phyloP scores from a whole-genome alignment of 2,888 invertebrate genomes.

The Ellobium chinense region DNA sequence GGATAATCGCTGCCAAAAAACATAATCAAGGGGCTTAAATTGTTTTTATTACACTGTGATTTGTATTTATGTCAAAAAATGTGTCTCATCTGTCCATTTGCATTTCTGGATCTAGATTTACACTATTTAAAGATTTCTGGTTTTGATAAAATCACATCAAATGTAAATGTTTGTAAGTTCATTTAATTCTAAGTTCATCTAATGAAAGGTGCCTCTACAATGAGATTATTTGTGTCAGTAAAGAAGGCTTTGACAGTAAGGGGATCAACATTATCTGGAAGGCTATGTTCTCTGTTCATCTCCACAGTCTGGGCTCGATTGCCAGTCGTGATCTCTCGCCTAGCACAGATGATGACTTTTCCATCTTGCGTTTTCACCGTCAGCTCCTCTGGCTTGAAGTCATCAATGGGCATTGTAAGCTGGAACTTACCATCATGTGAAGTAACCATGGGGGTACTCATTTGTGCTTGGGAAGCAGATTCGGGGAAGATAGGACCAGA shows the following conservation, averaged over 20 bases:
- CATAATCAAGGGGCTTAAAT: no score
- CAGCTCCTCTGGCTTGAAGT: constrained; percentile 77
- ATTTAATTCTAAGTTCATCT: constrained; percentile 2
- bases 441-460: constrained; percentile 53
- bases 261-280: constrained; percentile 77
- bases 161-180: no score
- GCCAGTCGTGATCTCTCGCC: constrained; percentile 72
- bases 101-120: no score
- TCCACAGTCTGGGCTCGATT: constrained; percentile 74
- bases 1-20: no score
- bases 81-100: no score
- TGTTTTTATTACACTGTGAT: no score
- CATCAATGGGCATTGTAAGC: constrained; percentile 75
- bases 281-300: constrained; percentile 75
- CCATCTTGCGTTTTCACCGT: constrained; percentile 73
- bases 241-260: constrained; percentile 76
- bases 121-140: no score
- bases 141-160: no score
- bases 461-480: constrained; percentile 34
- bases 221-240: constrained; percentile 74
- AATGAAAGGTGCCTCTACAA: constrained; percentile 74
- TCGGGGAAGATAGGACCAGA: constrained; percentile 45
- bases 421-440: constrained; percentile 70
- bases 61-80: no score
- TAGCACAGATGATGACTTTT: constrained; percentile 69